Conservation (phyloP, 2,888 invertebrate genomes). For the Itoplectis maculator region DNA sequence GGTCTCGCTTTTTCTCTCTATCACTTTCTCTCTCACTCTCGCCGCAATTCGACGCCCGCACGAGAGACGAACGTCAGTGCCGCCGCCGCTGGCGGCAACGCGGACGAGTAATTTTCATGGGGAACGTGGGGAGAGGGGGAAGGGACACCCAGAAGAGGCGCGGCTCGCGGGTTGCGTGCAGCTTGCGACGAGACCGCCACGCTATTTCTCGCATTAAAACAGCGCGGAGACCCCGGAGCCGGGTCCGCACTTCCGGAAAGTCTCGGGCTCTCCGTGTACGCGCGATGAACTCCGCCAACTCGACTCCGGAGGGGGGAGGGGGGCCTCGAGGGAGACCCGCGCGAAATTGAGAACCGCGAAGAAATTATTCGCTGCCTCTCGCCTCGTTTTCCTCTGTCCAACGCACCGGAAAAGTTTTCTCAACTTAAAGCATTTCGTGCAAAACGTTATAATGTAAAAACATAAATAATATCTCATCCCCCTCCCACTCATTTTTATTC, state of each 20-base stretch:
- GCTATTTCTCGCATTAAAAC: constrained; percentile 64
- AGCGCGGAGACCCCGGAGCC: constrained; percentile 15
- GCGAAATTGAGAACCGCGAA: constrained; percentile 50
- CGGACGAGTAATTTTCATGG: constrained; percentile 61
- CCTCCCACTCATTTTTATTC: no score
- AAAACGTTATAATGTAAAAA: no score
- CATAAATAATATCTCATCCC: no score
- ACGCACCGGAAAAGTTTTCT: not conserved
- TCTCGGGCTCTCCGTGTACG: constrained; percentile 51
- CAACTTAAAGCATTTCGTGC: no score
- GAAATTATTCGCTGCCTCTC: constrained; percentile 16
- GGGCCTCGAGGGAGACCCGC: constrained; percentile 27
- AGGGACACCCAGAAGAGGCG: constrained; percentile 65
- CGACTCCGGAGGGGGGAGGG: constrained; percentile 14
- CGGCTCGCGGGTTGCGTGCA: constrained; percentile 57
- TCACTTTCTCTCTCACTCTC: no score
- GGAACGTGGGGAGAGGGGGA: constrained; percentile 24
- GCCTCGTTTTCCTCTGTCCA: not conserved
- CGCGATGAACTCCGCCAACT: constrained; percentile 64
- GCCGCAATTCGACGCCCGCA: constrained; percentile 53
- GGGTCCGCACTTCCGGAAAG: constrained; percentile 64
- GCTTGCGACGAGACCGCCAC: constrained; percentile 36
- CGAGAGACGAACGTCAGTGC: constrained; percentile 60
- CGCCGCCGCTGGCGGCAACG: no score
- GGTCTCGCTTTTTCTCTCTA: constrained; percentile 7